Evolutionary conservation across 2,113 vertebrate genomes (phyloP).

Genomic region (Takifugu flavidus): DNA sequence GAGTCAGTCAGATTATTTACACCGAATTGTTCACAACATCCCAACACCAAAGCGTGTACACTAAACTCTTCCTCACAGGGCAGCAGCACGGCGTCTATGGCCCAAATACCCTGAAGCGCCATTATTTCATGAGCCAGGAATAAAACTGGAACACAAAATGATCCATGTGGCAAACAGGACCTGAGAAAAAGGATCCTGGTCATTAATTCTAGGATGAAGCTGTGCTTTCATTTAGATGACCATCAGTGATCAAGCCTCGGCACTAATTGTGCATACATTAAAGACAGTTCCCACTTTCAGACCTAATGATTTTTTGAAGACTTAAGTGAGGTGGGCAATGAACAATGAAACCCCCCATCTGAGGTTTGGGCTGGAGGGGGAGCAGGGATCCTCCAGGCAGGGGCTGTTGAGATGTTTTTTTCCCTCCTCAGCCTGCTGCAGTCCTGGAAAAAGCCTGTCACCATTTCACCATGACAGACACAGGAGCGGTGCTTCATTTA

Average conservation of each 20-base stretch:
- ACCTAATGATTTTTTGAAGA: slow-evolving; percentile 47
- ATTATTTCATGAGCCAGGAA: too few relatives aligned
- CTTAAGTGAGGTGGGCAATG: slow-evolving; percentile 20
- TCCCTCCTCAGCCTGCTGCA: background rate
- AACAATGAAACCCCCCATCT: slow-evolving; percentile 31
- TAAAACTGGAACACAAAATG: background rate
- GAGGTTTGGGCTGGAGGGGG: slow-evolving; percentile 31
- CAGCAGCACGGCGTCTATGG: background rate
- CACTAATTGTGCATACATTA: slow-evolving; percentile 51
- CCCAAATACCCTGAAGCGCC: background rate
- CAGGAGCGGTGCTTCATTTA: slow-evolving; percentile 31
- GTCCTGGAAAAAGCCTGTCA: slow-evolving; percentile 16
- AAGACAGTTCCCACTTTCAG: slow-evolving; percentile 31
- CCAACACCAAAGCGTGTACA: too few relatives aligned
- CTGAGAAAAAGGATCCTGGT: slow-evolving; percentile 28
- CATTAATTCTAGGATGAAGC: slow-evolving; percentile 46
- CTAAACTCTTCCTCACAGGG: background rate
- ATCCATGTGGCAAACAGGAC: background rate
- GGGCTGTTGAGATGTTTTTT: background rate
- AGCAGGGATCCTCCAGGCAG: slow-evolving; percentile 18
- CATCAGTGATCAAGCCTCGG: slow-evolving; percentile 40
- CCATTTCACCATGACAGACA: slow-evolving; percentile 7
- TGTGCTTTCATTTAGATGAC: slow-evolving; percentile 44
- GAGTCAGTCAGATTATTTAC: too few relatives aligned
- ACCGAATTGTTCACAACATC: too few relatives aligned